A percentile compares a stretch with the other conserved stretches of the same genome.
These are phyloP conservation scores for Cherax destructor DNA, from an alignment of 1,140 invertebrate genomes.

Conservation along the genomic window DNA sequence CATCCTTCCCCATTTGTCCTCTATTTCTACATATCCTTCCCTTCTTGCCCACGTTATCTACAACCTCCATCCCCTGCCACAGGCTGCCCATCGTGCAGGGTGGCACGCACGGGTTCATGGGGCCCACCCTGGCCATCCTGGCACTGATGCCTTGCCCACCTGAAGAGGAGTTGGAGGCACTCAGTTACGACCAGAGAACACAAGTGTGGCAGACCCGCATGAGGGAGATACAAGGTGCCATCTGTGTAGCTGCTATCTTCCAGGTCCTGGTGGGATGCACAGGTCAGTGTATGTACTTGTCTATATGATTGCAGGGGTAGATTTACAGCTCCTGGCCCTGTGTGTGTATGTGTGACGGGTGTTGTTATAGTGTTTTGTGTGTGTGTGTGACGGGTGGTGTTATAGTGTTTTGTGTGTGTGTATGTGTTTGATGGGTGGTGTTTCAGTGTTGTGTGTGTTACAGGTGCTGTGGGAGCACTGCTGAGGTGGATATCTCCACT, in stretches of 20 bases:
- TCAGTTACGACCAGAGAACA: slow-evolving; percentile 77
- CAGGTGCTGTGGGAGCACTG: slow-evolving; percentile 67
- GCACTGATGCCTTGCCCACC: slow-evolving; percentile 85
- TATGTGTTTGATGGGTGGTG: too few species aligned
- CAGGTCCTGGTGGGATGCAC: slow-evolving; percentile 85
- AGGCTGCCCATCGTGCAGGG: slow-evolving; percentile 72
- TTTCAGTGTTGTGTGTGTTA: neutral
- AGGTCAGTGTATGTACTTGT: slow-evolving; percentile 73
- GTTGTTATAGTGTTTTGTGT: too few species aligned
- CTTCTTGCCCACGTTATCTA: neutral
- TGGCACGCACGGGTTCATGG: slow-evolving; percentile 89
- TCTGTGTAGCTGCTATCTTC: slow-evolving; percentile 87
- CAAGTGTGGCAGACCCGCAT: slow-evolving; percentile 87
- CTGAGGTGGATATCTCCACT: slow-evolving; percentile 69
- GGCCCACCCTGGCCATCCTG: slow-evolving; percentile 89
- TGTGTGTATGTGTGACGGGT: too few species aligned
- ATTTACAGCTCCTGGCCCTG: too few species aligned
- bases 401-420: too few species aligned
- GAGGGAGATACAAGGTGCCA: slow-evolving; percentile 89
- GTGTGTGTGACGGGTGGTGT: neutral
- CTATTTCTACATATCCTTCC: neutral
- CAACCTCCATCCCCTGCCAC: slow-evolving; percentile 23
- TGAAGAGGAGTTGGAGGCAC: slow-evolving; percentile 41
- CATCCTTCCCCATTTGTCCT: neutral
- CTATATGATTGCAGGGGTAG: too few species aligned